phyloP scores from a whole-genome alignment of 2,797 vertebrate genomes.

The Holocentrus rufus region DNA sequence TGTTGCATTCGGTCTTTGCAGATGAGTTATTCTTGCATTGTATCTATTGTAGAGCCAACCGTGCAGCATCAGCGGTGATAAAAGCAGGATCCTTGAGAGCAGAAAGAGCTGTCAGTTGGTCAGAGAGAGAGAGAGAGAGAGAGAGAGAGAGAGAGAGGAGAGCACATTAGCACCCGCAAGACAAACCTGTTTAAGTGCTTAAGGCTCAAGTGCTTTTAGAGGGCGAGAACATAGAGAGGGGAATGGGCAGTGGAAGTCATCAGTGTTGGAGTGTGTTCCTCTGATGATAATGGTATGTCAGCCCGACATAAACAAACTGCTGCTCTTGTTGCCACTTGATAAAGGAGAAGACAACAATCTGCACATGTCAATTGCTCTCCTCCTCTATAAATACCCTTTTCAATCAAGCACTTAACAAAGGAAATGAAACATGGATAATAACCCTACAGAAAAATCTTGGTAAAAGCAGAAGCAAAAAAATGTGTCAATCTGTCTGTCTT shows the following conservation, averaged over 20 bases:
- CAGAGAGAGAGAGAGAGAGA: conserved; percentile 9
- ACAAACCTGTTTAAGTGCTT: conserved; percentile 34
- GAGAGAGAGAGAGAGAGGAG: too few relatives aligned
- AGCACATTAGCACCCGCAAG: conserved; percentile 2
- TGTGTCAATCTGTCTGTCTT: not conserved
- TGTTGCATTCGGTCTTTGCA: not conserved
- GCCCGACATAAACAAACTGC: conserved; percentile 34
- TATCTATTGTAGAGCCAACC: not conserved
- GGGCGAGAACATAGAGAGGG: conserved; percentile 20
- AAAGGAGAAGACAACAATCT: conserved; percentile 37
- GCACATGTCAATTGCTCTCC: conserved; percentile 37
- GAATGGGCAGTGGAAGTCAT: conserved; percentile 6
- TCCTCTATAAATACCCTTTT: conserved; percentile 23
- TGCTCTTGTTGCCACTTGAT: conserved; percentile 56
- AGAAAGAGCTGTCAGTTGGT: conserved; percentile 9
- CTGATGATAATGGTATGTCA: conserved; percentile 14
- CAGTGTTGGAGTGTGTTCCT: not conserved
- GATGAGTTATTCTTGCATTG: not conserved
- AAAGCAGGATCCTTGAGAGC: conserved; percentile 1
- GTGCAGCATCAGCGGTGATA: not conserved
- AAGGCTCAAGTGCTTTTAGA: conserved; percentile 42
- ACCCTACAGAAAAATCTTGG: conserved; percentile 11
- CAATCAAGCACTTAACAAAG: conserved; percentile 40
- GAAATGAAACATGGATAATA: conserved; percentile 50
- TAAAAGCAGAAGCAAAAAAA: conserved; percentile 28